Evolutionary conservation across 2,888 invertebrate genomes (phyloP), one percentile per base, ranked within the genome.

Genomic region (Acronicta alni): DNA sequence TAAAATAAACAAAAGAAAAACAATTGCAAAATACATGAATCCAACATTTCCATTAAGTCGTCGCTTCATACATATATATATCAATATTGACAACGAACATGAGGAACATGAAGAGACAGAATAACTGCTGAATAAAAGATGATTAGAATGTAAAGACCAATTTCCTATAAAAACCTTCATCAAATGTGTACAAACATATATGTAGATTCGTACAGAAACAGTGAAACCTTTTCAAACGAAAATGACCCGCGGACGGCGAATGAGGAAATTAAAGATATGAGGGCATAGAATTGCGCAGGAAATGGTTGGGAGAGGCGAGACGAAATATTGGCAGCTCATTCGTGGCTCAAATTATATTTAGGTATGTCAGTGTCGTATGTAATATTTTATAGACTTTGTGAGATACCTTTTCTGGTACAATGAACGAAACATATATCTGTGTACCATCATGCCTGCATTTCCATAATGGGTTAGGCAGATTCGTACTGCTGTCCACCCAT

Each of bases 221-320:
- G 39, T 47, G 48, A 59, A 30, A 64, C 77, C 77, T 70, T 77
- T 75, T 66, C 63, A 61, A 66, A 69, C 49, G 72, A 73, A 80
- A 74, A 73, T 80, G 77, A 72, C 71, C 76, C 72, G 72, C 65
- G 76, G 75, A 79, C 79, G 79, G 45, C 56, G 57, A 75, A 81
- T 79, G 79, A 75, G 81, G 80, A 81, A 84, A 83, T 84, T 84
- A 83, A 79, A 83, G 80, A 81, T 81, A 76, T 83, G 80, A 81
- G 79, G 80, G 83, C 72, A 54, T 64, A 58, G 75, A 83, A 84
- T 80, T 76, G 78, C 71, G 58, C 52, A 54, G 73, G 72, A 72
- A 76, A 75, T 73, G 74, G 71, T 45, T 51, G 67, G 60, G 57
- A 46, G 69, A 56, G 59, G 38, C 54, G 55, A 44, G 52, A 43